Conservation (phyloP, 2,797 vertebrate genomes). For the Coilia nasus region DNA sequence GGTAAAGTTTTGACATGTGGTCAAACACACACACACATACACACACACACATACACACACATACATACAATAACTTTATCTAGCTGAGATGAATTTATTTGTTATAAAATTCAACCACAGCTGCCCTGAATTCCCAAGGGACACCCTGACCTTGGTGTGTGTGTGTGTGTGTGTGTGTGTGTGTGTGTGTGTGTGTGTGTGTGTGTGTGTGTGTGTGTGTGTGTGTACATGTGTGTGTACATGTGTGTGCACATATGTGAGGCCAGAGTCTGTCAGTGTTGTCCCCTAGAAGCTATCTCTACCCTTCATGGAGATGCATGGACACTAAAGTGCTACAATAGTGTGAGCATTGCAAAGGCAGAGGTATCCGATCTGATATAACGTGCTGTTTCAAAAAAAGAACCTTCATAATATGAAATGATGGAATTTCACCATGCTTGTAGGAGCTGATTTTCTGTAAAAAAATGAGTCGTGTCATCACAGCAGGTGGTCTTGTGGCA, state of each 20-base stretch:
- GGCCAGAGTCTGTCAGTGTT: too few relatives aligned
- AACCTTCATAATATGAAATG: too few relatives aligned
- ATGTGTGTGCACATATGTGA: neutral
- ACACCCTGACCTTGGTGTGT: neutral
- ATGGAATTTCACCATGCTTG: too few relatives aligned
- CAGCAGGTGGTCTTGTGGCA: too few relatives aligned
- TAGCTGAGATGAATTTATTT: constrained; percentile 1
- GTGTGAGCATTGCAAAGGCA: too few relatives aligned
- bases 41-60: neutral
- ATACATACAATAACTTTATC: neutral
- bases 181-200: constrained; percentile 8
- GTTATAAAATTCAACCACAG: neutral
- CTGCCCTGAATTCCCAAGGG: neutral
- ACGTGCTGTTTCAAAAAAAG: too few relatives aligned
- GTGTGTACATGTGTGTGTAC: constrained; percentile 14
- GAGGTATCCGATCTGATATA: too few relatives aligned
- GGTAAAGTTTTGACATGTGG: neutral
- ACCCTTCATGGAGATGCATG: too few relatives aligned
- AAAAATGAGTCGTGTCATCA: too few relatives aligned
- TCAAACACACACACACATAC: neutral
- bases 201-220: constrained; percentile 7
- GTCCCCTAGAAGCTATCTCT: too few relatives aligned
- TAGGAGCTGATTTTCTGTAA: too few relatives aligned
- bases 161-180: constrained; percentile 18
- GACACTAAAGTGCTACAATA: neutral